These are phyloP conservation scores for Mirounga angustirostris DNA, from an alignment of 2,113 vertebrate species.

Conservation along the genomic window DNA sequence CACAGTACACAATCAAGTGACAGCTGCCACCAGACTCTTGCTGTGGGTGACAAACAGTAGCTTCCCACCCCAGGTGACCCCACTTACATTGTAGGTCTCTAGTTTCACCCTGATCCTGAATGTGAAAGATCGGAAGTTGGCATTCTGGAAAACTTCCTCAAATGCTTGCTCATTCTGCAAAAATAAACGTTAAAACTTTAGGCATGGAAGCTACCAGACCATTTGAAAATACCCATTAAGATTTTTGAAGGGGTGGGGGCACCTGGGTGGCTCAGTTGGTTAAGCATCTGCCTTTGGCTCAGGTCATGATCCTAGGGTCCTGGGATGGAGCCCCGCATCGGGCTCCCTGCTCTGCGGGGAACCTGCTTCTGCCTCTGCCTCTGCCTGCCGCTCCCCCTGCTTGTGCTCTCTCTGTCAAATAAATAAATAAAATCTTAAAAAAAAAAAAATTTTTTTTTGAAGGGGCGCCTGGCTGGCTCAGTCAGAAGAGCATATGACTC, in stretches of 20 bases:
- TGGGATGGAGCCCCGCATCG: too few species aligned
- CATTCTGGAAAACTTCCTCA: constrained; percentile 96
- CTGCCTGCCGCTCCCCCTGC: too few species aligned
- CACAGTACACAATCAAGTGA: neutral
- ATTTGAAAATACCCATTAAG: constrained; percentile 6
- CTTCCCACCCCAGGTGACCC: neutral
- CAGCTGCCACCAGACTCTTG: rapidly evolving
- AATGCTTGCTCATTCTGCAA: constrained; percentile 95
- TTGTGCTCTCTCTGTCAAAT: too few species aligned
- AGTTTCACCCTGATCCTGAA: constrained; percentile 96
- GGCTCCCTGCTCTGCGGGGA: too few species aligned
- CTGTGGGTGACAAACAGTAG: neutral
- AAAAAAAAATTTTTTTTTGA: neutral
- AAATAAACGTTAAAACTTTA: constrained; percentile 71
- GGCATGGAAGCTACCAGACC: neutral
- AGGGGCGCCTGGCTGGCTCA: neutral
- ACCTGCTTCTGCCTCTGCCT: too few species aligned
- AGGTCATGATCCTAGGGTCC: too few species aligned
- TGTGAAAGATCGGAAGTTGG: constrained; percentile 94
- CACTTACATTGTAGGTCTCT: constrained; percentile 98
- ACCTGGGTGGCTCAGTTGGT: neutral
- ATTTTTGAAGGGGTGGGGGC: neutral
- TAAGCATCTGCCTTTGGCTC: too few species aligned
- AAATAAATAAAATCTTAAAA: too few species aligned
- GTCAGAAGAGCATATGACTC: neutral